phyloP scores from a whole-genome alignment of 2,888 invertebrate species.

The Steinernema hermaphroditum region DNA sequence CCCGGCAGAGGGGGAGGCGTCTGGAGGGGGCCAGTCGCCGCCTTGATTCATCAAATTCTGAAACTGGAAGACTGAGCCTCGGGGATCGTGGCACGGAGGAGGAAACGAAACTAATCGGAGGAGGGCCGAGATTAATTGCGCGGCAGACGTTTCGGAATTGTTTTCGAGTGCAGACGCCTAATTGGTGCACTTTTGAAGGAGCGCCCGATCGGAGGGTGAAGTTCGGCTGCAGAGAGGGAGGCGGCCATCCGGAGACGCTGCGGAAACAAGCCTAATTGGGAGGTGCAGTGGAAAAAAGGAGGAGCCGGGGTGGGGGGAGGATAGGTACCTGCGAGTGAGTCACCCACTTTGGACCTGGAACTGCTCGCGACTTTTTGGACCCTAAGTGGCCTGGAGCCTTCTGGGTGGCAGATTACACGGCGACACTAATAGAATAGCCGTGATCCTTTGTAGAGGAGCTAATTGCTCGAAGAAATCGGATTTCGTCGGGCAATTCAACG shows the following conservation, averaged over 20 bases:
- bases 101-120: constrained; percentile 15
- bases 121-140: constrained; percentile 4
- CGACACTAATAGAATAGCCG: not conserved
- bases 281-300: constrained; percentile 27
- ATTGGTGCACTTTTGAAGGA: constrained; percentile 21
- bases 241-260: not conserved
- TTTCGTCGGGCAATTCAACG: not conserved
- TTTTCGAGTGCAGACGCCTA: constrained; percentile 23
- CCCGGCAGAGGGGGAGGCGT: not conserved
- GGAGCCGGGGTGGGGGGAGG: not conserved
- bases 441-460: not conserved
- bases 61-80: not conserved
- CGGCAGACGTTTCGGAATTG: constrained; percentile 10
- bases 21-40: constrained; percentile 15
- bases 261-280: constrained; percentile 29
- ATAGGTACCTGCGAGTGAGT: too few species aligned
- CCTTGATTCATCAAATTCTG: constrained; percentile 28
- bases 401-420: not conserved
- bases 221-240: constrained; percentile 1
- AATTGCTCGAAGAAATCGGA: not conserved
- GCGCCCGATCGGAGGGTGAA: too few species aligned
- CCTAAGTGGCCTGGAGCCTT: not conserved
- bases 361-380: not conserved
- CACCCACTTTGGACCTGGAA: too few species aligned
- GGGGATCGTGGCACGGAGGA: not conserved